These are phyloP conservation scores for Peromyscus nudipes DNA, from an alignment of 2,797 vertebrate genomes.

Conservation along the genomic window DNA sequence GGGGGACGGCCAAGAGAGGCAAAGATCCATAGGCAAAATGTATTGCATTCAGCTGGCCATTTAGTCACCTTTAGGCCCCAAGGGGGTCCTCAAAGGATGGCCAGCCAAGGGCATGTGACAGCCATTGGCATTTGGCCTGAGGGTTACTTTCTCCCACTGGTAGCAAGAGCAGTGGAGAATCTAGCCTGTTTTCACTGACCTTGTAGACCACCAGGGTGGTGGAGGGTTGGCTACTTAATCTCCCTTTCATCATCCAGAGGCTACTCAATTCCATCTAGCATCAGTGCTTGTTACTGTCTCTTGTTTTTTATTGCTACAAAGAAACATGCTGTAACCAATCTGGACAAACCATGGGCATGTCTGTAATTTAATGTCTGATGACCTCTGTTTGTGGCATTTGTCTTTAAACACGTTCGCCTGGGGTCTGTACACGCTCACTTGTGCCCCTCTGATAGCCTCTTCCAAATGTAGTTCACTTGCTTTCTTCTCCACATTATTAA, in stretches of 20 bases:
- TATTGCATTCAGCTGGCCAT: neutral
- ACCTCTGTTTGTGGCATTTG: slow-evolving; percentile 58
- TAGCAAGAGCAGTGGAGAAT: neutral
- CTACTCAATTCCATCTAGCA: slow-evolving; percentile 69
- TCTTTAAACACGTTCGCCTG: slow-evolving; percentile 53
- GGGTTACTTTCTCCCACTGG: neutral
- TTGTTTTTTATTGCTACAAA: slow-evolving; percentile 72
- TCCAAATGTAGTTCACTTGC: slow-evolving; percentile 49
- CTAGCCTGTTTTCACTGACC: slow-evolving; percentile 53
- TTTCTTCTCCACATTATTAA: neutral
- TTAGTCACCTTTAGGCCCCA: neutral
- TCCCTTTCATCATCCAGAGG: slow-evolving; percentile 57
- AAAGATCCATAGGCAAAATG: neutral
- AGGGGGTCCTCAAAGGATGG: neutral
- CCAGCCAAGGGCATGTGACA: neutral
- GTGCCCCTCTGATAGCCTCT: neutral
- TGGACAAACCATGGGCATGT: slow-evolving; percentile 65
- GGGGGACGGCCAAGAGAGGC: neutral
- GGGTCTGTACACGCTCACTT: slow-evolving; percentile 20
- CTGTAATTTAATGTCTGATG: slow-evolving; percentile 73
- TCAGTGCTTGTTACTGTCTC: slow-evolving; percentile 74
- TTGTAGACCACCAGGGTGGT: neutral
- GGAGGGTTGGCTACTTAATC: slow-evolving; percentile 62
- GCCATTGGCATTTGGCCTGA: neutral
- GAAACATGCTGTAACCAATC: slow-evolving; percentile 65